phyloP scores from a whole-genome alignment of 1,140 invertebrate genomes.

The Anagrus nilaparvatae region DNA sequence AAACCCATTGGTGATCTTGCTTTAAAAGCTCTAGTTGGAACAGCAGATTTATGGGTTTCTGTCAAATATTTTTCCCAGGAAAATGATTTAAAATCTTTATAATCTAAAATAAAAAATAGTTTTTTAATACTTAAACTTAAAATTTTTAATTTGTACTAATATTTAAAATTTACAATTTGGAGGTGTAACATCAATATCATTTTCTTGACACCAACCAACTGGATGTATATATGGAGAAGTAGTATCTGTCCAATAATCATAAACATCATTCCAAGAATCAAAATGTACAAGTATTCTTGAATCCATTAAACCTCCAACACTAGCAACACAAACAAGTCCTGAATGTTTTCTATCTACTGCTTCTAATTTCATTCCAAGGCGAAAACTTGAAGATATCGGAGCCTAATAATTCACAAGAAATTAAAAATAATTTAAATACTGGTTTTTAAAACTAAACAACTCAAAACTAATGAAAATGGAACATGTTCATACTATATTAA shows the following conservation, averaged over 20 bases:
- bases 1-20: constrained; percentile 70
- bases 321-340: constrained; percentile 77
- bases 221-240: constrained; percentile 89
- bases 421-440: constrained; percentile 7
- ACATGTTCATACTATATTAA: too few species aligned
- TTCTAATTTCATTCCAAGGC: constrained; percentile 87
- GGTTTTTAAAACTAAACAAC: constrained; percentile 1
- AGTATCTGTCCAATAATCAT: constrained; percentile 88
- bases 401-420: constrained; percentile 15
- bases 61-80: constrained; percentile 78
- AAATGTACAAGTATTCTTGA: constrained; percentile 84
- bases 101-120: constrained; percentile 43
- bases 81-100: constrained; percentile 62
- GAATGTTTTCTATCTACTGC: constrained; percentile 88
- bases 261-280: constrained; percentile 88
- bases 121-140: neutral
- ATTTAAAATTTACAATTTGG: constrained; percentile 62
- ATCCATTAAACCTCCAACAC: constrained; percentile 73
- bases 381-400: constrained; percentile 70
- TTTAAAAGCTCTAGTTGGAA: constrained; percentile 76
- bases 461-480: too few species aligned
- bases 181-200: constrained; percentile 68
- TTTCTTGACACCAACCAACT: constrained; percentile 82
- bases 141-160: neutral
- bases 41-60: constrained; percentile 63